phyloP scores from a whole-genome alignment of 1,140 invertebrate genomes.

The Macrosteles quadrilineatus region DNA sequence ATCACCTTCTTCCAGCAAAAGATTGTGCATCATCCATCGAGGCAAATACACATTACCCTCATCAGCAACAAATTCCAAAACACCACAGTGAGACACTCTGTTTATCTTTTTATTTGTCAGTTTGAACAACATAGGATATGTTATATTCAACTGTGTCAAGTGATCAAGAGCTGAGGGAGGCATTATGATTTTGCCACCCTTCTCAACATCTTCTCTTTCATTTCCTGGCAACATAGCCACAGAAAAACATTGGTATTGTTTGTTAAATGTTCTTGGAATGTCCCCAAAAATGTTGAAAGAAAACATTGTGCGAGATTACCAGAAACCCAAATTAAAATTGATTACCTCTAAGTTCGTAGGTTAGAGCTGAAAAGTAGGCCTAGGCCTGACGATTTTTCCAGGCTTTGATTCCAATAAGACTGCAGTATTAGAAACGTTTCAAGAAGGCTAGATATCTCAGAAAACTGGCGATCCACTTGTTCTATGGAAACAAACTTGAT shows the following conservation, averaged over 20 bases:
- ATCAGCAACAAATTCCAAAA: conserved; percentile 98
- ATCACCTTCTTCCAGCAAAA: conserved; percentile 89
- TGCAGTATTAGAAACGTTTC: too few relatives aligned
- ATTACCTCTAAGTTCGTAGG: too few relatives aligned
- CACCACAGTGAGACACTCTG: conserved; percentile 93
- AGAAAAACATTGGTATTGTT: conserved; percentile 87
- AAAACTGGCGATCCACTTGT: too few relatives aligned
- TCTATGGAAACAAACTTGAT: too few relatives aligned
- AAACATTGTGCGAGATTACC: conserved; percentile 51
- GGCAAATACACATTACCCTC: conserved; percentile 98
- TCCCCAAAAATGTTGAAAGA: conserved; percentile 84
- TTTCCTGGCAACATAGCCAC: conserved; percentile 95
- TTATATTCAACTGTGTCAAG: conserved; percentile 92
- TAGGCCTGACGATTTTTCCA: too few relatives aligned
- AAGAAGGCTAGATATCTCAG: too few relatives aligned
- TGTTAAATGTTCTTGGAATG: conserved; percentile 76
- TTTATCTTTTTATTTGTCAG: conserved; percentile 86
- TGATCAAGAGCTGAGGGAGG: conserved; percentile 93
- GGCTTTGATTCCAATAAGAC: too few relatives aligned
- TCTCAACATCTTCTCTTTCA: conserved; percentile 94
- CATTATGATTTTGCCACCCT: conserved; percentile 98
- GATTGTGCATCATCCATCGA: conserved; percentile 99
- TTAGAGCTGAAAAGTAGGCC: too few relatives aligned
- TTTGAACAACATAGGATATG: conserved; percentile 99
- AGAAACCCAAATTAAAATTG: too few relatives aligned